Percentiles rank a stretch among this genome's conserved stretches.
Evolutionary conservation across 2,797 vertebrate genomes (phyloP).

Genomic region (Lycodopsis pacificus): DNA sequence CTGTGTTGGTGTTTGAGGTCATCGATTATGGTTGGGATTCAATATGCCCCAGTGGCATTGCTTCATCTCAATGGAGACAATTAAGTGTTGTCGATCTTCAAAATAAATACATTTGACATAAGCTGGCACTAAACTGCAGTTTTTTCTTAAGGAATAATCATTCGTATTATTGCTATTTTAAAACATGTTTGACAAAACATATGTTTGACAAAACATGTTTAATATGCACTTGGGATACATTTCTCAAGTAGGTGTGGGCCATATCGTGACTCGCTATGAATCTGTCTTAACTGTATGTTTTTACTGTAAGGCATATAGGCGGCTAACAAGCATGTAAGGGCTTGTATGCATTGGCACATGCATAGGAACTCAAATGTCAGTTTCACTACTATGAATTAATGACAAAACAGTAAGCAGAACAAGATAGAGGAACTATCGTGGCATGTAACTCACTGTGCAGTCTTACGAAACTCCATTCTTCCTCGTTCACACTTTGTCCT

Average conservation of each 20-base stretch:
- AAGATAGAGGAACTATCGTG: conserved; percentile 83
- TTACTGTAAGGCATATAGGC: conserved; percentile 32
- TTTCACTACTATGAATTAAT: conserved; percentile 83
- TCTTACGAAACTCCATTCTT: conserved; percentile 84
- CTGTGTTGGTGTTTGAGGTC: conserved; percentile 6
- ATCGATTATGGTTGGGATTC: conserved; percentile 3
- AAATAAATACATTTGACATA: not conserved
- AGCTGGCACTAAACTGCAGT: not conserved
- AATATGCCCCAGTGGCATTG: conserved; percentile 9
- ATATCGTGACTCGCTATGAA: not conserved
- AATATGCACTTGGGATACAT: not conserved
- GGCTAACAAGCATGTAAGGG: conserved; percentile 9
- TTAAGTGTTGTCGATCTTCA: not conserved
- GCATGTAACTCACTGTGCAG: conserved; percentile 79
- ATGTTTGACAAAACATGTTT: not conserved
- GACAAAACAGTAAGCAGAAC: conserved; percentile 80
- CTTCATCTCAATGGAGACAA: conserved; percentile 6
- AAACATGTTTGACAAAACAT: not conserved
- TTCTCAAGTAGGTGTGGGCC: not conserved
- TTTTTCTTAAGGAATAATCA: not conserved
- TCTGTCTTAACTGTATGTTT: conserved; percentile 1
- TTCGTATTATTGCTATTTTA: not conserved
- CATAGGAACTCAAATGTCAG: conserved; percentile 68
- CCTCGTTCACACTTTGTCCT: conserved; percentile 77
- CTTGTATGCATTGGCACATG: conserved; percentile 44